Conservation (phyloP, 1,140 invertebrate genomes). For the Heliconius melpomene region DNA sequence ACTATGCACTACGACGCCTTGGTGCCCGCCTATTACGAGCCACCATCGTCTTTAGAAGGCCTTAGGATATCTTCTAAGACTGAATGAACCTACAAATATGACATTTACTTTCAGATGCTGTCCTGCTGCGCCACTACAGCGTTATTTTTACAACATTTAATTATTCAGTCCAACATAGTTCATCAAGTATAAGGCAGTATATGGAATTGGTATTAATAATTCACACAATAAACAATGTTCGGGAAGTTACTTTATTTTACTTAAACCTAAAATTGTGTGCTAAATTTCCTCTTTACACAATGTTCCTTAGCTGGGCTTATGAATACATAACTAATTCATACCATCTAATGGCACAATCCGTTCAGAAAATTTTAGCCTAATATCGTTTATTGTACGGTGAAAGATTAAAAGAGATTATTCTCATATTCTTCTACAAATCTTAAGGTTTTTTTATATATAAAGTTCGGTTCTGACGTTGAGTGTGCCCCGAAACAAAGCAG, state of each 20-base stretch:
- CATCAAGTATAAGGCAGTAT: neutral
- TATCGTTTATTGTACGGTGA: conserved; percentile 17
- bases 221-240: conserved; percentile 16
- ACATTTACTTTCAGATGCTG: neutral
- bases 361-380: conserved; percentile 33
- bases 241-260: conserved; percentile 19
- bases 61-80: no score
- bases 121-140: neutral
- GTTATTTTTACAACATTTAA: neutral
- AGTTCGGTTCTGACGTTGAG: neutral
- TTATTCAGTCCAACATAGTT: neutral
- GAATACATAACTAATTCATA: conserved; percentile 40
- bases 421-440: neutral
- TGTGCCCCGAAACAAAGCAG: neutral
- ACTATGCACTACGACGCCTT: no score
- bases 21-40: no score
- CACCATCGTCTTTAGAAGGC: no score
- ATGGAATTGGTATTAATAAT: conserved; percentile 1
- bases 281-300: conserved; percentile 23
- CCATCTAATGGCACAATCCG: conserved; percentile 38
- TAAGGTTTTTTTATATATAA: neutral
- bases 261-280: conserved; percentile 23
- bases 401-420: conserved; percentile 22
- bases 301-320: conserved; percentile 22
- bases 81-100: neutral